These are phyloP conservation scores for Drosophila pegasa DNA, from an alignment of 2,888 invertebrate genomes.

Conservation along the genomic window DNA sequence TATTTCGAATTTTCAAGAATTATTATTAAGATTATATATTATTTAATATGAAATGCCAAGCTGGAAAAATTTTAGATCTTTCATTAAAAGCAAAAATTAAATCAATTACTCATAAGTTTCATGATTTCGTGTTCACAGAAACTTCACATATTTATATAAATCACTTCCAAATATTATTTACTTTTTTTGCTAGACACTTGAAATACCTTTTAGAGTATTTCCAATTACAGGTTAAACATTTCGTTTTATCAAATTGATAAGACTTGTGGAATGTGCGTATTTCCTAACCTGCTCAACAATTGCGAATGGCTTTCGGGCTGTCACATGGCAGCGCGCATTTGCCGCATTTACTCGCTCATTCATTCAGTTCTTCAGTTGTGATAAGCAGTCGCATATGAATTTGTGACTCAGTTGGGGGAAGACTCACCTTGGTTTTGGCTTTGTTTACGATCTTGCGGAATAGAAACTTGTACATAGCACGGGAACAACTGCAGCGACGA, in stretches of 20 bases:
- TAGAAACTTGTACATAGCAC: constrained; percentile 64
- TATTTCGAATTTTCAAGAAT: not conserved
- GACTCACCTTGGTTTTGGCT: constrained; percentile 67
- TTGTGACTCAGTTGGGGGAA: constrained; percentile 25
- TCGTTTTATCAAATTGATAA: constrained; percentile 15
- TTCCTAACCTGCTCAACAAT: constrained; percentile 53
- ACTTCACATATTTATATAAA: not conserved
- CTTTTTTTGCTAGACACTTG: too few relatives aligned
- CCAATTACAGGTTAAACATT: not conserved
- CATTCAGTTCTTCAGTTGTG: constrained; percentile 34
- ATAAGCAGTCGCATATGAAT: constrained; percentile 27
- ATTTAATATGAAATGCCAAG: too few relatives aligned
- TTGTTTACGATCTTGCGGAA: constrained; percentile 65
- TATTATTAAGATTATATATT: too few relatives aligned
- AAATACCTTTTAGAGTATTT: not conserved
- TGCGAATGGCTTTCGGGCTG: constrained; percentile 5
- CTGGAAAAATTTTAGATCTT: too few relatives aligned
- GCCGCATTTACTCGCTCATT: constrained; percentile 4
- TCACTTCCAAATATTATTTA: not conserved
- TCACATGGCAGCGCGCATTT: constrained; percentile 8
- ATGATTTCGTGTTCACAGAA: not conserved
- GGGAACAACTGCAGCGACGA: constrained; percentile 14
- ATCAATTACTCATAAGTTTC: not conserved
- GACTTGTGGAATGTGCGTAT: not conserved
- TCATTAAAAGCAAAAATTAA: too few relatives aligned